Evolutionary conservation across 1,140 invertebrate species (phyloP).

Genomic region (Psix sp.): DNA sequence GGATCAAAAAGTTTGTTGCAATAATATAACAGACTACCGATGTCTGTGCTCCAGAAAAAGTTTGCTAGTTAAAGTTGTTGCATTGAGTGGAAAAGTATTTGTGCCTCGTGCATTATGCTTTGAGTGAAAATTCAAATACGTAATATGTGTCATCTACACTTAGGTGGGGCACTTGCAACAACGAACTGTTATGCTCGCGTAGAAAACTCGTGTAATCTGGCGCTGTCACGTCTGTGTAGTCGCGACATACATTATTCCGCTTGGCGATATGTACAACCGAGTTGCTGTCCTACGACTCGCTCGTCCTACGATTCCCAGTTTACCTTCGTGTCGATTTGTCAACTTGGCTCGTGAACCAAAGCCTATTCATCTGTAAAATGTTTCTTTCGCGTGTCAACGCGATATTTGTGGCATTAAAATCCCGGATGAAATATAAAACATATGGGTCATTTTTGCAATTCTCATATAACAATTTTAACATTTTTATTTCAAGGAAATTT

Average conservation of each 20-base stretch:
- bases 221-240: conserved; percentile 38
- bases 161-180: conserved; percentile 25
- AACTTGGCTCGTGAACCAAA: conserved; percentile 34
- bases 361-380: conserved; percentile 41
- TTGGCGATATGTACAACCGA: conserved; percentile 16
- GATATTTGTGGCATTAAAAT: conserved; percentile 30
- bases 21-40: no score
- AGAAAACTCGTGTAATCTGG: conserved; percentile 49
- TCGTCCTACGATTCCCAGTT: conserved; percentile 18
- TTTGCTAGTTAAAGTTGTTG: conserved; percentile 17
- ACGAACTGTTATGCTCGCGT: conserved; percentile 20
- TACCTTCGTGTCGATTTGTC: conserved; percentile 45
- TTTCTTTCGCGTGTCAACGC: conserved; percentile 45
- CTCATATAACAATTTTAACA: not conserved
- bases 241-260: conserved; percentile 30
- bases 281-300: conserved; percentile 24
- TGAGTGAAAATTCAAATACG: conserved; percentile 28
- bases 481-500: not conserved
- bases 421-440: conserved; percentile 31
- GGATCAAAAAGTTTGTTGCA: no score
- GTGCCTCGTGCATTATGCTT: conserved; percentile 20
- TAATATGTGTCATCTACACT: conserved; percentile 49
- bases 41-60: conserved; percentile 5
- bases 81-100: conserved; percentile 11
- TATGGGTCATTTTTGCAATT: no score